These are phyloP conservation scores for Ditylenchus dipsaci DNA, from an alignment of 1,140 invertebrate species.

Conservation along the genomic window DNA sequence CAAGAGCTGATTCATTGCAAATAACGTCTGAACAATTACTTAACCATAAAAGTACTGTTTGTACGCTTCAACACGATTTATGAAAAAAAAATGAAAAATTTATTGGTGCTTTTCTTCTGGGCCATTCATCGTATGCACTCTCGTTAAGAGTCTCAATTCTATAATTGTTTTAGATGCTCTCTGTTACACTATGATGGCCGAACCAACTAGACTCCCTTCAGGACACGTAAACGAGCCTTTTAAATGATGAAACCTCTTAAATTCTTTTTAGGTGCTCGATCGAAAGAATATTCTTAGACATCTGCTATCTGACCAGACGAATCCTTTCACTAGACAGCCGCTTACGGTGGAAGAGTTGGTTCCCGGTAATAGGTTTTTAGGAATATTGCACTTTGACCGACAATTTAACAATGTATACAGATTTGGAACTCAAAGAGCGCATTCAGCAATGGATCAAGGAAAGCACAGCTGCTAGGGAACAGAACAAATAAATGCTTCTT, in stretches of 20 bases:
- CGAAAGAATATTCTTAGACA: slow-evolving; percentile 83
- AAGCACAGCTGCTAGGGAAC: slow-evolving; percentile 1
- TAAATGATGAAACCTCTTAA: too few relatives aligned
- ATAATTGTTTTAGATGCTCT: slow-evolving; percentile 65
- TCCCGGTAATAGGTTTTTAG: slow-evolving; percentile 65
- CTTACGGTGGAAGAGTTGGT: slow-evolving; percentile 80
- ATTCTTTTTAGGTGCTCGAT: slow-evolving; percentile 71
- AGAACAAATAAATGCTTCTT: too few relatives aligned
- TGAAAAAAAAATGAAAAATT: too few relatives aligned
- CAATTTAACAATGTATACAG: slow-evolving; percentile 25
- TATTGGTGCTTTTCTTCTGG: too few relatives aligned
- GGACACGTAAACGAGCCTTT: slow-evolving; percentile 65
- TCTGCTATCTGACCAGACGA: slow-evolving; percentile 87
- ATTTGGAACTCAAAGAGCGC: slow-evolving; percentile 38
- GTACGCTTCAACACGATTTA: too few relatives aligned
- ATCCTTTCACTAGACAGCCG: slow-evolving; percentile 91
- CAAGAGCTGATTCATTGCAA: too few relatives aligned
- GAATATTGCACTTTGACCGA: background rate
- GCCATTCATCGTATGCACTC: too few relatives aligned
- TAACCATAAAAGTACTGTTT: too few relatives aligned
- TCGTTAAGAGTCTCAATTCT: background rate
- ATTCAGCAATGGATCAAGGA: slow-evolving; percentile 38
- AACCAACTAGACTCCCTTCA: slow-evolving; percentile 86
- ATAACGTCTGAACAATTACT: too few relatives aligned
- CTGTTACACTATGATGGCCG: slow-evolving; percentile 94